Evolutionary conservation across 2,888 invertebrate genomes (phyloP).

Genomic region (Lycaena phlaeas): DNA sequence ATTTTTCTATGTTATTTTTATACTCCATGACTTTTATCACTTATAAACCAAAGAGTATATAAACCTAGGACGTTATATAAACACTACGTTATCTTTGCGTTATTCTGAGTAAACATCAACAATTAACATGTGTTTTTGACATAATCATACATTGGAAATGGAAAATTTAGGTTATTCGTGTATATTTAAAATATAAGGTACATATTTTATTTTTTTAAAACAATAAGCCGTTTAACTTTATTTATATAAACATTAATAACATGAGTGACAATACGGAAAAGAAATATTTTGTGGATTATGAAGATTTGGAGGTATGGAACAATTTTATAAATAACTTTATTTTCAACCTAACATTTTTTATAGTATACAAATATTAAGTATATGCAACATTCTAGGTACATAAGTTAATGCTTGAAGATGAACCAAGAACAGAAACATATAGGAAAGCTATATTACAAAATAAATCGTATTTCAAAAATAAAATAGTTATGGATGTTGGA

Average conservation of each 20-base stretch:
- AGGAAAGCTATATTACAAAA: conserved; percentile 83
- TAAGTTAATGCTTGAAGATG: conserved; percentile 85
- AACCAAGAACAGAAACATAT: conserved; percentile 83
- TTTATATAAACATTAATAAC: not conserved
- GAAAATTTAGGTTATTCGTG: no score
- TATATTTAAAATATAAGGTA: no score
- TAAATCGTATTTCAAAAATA: conserved; percentile 78
- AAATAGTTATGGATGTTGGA: conserved; percentile 88
- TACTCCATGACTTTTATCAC: no score
- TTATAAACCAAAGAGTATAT: no score
- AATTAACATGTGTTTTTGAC: no score
- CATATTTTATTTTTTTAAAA: no score
- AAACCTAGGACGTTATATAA: no score
- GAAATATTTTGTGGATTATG: conserved; percentile 81
- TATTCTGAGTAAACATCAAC: no score
- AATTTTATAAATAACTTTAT: not conserved
- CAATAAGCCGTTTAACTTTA: no score
- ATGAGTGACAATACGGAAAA: conserved; percentile 21
- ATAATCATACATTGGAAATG: no score
- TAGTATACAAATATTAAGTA: not conserved
- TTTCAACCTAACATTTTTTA: not conserved
- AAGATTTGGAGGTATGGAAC: conserved; percentile 79
- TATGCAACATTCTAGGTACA: conserved; percentile 74
- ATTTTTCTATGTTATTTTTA: no score
- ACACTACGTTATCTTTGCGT: no score